These are phyloP conservation scores for Corythaeola cristata DNA, from an alignment of 2,113 vertebrate genomes.

Conservation along the genomic window DNA sequence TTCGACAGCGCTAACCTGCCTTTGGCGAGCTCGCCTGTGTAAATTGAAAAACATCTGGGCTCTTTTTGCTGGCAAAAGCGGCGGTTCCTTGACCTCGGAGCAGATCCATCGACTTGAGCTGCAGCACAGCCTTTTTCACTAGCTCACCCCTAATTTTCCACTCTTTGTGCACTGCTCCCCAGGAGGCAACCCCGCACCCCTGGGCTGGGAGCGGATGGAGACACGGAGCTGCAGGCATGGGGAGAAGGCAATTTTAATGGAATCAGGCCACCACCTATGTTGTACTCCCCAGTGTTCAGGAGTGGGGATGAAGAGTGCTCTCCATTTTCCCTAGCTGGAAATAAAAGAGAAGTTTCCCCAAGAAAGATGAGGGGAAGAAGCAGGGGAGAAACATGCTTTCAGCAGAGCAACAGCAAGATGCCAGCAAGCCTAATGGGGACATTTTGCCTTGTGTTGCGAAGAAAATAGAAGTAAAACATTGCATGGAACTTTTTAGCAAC, in stretches of 20 bases:
- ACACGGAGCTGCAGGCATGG: rapidly evolving
- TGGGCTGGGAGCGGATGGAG: not conserved
- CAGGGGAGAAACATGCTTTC: not conserved
- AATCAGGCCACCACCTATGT: not conserved
- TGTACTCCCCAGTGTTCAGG: not conserved
- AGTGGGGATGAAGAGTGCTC: not conserved
- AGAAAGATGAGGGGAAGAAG: not conserved
- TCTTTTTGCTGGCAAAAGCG: conserved; percentile 68
- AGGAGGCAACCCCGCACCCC: not conserved
- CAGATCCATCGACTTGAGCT: conserved; percentile 49
- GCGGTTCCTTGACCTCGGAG: conserved; percentile 67
- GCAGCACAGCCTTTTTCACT: conserved; percentile 27
- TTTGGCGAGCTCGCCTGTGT: conserved; percentile 55
- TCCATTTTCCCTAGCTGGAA: not conserved
- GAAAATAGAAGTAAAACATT: not conserved
- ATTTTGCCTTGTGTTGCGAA: not conserved
- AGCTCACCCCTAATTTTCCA: conserved; percentile 46
- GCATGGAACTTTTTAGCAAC: not conserved
- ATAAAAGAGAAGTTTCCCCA: not conserved
- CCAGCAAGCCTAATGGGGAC: not conserved
- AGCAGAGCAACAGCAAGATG: not conserved
- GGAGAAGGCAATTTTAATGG: not conserved
- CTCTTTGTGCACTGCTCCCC: not conserved
- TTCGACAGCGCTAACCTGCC: conserved; percentile 65
- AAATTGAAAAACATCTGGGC: conserved; percentile 77